Base-by-base conservation (phyloP, 2,888 invertebrate genomes). In the Ypsolopha scabrella region DNA sequence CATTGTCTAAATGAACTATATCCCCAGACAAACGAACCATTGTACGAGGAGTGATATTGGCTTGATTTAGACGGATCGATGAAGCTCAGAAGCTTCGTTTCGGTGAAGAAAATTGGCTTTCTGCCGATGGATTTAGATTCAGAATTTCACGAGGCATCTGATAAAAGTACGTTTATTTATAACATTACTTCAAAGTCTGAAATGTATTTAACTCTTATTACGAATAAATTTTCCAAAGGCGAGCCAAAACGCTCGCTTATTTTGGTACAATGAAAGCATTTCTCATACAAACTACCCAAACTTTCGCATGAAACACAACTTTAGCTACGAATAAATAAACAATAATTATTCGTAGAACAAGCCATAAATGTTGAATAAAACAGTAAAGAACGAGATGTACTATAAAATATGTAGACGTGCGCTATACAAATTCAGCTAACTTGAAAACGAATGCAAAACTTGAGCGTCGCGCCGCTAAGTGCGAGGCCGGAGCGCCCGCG, bases 371-470 rank as follows among this genome's bases (percentile, higher is more conserved):
- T 6, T 37, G 37, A 47, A 47, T 38, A 47, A 37, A 37, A 37
- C 36, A 35, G 47, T 47, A 37, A 47, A 47, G 47, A 36, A 36
- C 47, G 14, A 37, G n/a, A 41, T 11, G 14, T 14, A 47, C 14
- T 37, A 36, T 37, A 10, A 71, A 73, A 72, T 70, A 75, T 71
- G 70, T 69, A 76, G 65, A 70, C 75, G 72, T 75, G 72, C 68
- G 62, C 71, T 63, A 68, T 69, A 72, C 75, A 77, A 77, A 78
- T 78, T 76, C 67, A 67, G 67, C 75, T 73, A 77, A 78, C 75
- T 77, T 71, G 67, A 69, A 72, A 75, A 71, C 62, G 73, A 74
- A 76, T 72, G 70, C 69, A 70, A 70, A 76, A 77, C 73, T 76
- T 74, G 70, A 71, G 65, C 71, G 68, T 68, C 13, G 13, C 4